Evolutionary conservation across 2,113 vertebrate genomes (phyloP).

Genomic region (Oryzias celebensis): DNA sequence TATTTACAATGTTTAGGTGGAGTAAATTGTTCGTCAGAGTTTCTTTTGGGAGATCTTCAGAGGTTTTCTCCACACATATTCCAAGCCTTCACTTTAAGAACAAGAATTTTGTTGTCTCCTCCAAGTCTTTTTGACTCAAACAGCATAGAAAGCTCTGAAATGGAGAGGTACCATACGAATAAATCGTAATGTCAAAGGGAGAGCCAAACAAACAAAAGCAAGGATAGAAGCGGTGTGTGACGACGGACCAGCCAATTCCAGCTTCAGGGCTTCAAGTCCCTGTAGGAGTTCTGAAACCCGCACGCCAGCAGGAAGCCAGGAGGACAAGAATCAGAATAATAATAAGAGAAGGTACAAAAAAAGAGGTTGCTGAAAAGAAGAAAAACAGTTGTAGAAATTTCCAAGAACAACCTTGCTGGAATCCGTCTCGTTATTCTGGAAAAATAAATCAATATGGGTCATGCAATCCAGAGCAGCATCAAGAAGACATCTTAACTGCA

Average conservation of each 20-base stretch:
- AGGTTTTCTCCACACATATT: slow-evolving; percentile 56
- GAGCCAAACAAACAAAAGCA: slow-evolving; percentile 31
- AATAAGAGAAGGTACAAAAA: background rate
- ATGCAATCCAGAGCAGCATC: slow-evolving; percentile 30
- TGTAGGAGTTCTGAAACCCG: slow-evolving; percentile 35
- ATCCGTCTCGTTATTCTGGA: slow-evolving; percentile 33
- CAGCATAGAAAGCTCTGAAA: slow-evolving; percentile 25
- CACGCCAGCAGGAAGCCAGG: slow-evolving; percentile 46
- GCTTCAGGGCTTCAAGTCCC: slow-evolving; percentile 52
- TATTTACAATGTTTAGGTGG: slow-evolving; percentile 11
- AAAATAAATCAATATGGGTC: slow-evolving; percentile 58
- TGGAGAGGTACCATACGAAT: slow-evolving; percentile 17
- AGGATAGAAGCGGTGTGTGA: slow-evolving; percentile 28
- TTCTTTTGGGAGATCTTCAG: slow-evolving; percentile 51
- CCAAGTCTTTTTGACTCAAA: slow-evolving; percentile 12
- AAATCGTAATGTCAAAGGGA: slow-evolving; percentile 30
- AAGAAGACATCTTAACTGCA: slow-evolving; percentile 44
- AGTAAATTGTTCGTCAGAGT: slow-evolving; percentile 38
- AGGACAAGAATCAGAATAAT: slow-evolving; percentile 29
- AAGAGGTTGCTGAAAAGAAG: slow-evolving; percentile 1
- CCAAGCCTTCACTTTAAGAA: slow-evolving; percentile 27
- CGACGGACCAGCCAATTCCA: slow-evolving; percentile 50
- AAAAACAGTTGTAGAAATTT: slow-evolving; percentile 43
- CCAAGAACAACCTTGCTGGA: slow-evolving; percentile 40
- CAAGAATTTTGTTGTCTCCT: slow-evolving; percentile 47